Evolutionary conservation across 2,888 invertebrate species (phyloP).

Genomic region (Drosophila kanekoi): DNA sequence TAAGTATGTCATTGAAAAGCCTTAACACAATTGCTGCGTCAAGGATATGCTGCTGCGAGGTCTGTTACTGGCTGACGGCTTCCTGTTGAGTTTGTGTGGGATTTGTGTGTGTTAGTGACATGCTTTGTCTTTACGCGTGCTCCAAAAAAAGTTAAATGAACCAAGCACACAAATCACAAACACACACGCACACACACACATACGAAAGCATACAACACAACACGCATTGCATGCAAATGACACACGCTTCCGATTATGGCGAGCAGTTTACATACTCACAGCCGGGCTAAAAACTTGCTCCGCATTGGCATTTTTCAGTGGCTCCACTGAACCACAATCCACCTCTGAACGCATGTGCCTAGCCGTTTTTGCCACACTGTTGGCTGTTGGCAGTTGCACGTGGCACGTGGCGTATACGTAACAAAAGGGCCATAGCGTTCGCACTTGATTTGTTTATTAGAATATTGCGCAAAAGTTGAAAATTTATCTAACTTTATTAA

Average conservation of each 20-base stretch:
- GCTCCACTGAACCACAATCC: constrained; percentile 8
- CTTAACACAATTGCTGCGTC: constrained; percentile 53
- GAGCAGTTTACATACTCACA: constrained; percentile 30
- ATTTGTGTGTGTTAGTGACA: constrained; percentile 55
- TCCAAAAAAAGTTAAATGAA: constrained; percentile 67
- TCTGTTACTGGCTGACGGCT: constrained; percentile 18
- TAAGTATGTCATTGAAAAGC: constrained; percentile 43
- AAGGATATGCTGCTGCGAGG: constrained; percentile 37
- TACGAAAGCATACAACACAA: neutral
- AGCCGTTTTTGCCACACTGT: constrained; percentile 3
- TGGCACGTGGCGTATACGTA: constrained; percentile 22
- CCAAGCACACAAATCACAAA: constrained; percentile 32
- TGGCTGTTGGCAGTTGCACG: constrained; percentile 1
- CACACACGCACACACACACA: constrained; percentile 12
- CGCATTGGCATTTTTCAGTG: constrained; percentile 9
- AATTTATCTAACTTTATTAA: constrained; percentile 31
- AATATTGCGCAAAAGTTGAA: constrained; percentile 12
- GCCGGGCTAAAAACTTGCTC: constrained; percentile 2
- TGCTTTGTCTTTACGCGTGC: constrained; percentile 57
- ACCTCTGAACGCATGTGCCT: constrained; percentile 12
- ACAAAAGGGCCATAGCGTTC: neutral
- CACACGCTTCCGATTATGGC: constrained; percentile 55
- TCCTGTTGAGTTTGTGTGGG: constrained; percentile 7
- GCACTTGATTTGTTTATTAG: constrained; percentile 17
- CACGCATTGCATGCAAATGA: constrained; percentile 53